Conservation (phyloP, 2,797 vertebrate genomes). For the Danio aesculapii region DNA sequence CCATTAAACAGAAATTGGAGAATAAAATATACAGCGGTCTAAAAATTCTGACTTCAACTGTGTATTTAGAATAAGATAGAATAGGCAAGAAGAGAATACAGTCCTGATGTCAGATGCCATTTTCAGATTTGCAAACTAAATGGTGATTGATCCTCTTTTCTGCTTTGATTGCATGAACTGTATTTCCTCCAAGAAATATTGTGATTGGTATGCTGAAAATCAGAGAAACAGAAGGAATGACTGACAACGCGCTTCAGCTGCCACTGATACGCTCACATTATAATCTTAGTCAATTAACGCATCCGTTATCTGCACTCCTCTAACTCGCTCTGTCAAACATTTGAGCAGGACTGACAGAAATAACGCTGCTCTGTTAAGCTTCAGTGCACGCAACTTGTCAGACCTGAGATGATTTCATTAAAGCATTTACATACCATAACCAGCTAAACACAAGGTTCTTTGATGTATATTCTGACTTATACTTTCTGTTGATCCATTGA, state of each 20-base stretch:
- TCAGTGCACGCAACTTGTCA: constrained; percentile 18
- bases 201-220: constrained; percentile 24
- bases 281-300: constrained; percentile 37
- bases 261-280: constrained; percentile 27
- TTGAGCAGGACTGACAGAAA: constrained; percentile 35
- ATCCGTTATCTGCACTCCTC: neutral
- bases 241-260: constrained; percentile 1
- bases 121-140: constrained; percentile 9
- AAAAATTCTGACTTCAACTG: too few relatives aligned
- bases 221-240: constrained; percentile 14
- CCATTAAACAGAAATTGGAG: too few relatives aligned
- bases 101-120: too few relatives aligned
- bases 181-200: constrained; percentile 27
- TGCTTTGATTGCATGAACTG: neutral
- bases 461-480: constrained; percentile 27
- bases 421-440: constrained; percentile 10
- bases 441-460: constrained; percentile 9
- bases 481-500: constrained; percentile 42
- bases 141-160: neutral
- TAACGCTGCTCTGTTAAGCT: constrained; percentile 27
- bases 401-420: constrained; percentile 27
- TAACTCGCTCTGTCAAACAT: constrained; percentile 35
- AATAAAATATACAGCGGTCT: too few relatives aligned
- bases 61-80: too few relatives aligned
- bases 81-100: too few relatives aligned